Evolutionary conservation across 2,797 vertebrate genomes (phyloP).

Genomic region (Harpagifer antarcticus): DNA sequence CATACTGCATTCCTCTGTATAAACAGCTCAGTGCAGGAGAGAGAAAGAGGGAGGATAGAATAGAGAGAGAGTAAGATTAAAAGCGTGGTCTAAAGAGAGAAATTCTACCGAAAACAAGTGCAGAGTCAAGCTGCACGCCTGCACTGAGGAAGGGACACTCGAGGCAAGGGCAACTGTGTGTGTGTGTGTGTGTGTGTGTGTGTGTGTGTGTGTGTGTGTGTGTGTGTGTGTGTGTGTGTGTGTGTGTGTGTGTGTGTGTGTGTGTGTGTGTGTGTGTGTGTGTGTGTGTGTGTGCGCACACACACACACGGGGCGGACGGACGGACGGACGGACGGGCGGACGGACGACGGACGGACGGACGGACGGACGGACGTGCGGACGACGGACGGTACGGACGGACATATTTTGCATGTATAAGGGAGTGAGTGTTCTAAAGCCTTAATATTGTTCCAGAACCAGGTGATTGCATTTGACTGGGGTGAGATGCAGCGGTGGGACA

Average conservation of each 20-base stretch:
- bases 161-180: constrained; percentile 82
- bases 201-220: background rate
- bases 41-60: constrained; percentile 29
- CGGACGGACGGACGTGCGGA: no score
- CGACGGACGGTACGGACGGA: no score
- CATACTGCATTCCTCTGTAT: constrained; percentile 77
- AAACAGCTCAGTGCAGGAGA: constrained; percentile 35
- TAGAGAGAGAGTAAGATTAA: constrained; percentile 16
- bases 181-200: background rate
- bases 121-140: constrained; percentile 92
- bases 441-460: constrained; percentile 88
- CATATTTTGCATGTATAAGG: background rate
- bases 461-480: constrained; percentile 96
- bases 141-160: constrained; percentile 94
- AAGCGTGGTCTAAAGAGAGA: constrained; percentile 35
- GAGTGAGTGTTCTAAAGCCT: constrained; percentile 9
- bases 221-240: background rate
- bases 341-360: no score
- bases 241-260: background rate
- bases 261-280: background rate
- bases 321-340: no score
- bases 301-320: no score
- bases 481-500: constrained; percentile 99
- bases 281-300: no score
- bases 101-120: constrained; percentile 49